Percentiles rank a stretch among this genome's conserved stretches.
phyloP scores from a whole-genome alignment of 2,888 invertebrate species.

The Petrolisthes cinctipes region DNA sequence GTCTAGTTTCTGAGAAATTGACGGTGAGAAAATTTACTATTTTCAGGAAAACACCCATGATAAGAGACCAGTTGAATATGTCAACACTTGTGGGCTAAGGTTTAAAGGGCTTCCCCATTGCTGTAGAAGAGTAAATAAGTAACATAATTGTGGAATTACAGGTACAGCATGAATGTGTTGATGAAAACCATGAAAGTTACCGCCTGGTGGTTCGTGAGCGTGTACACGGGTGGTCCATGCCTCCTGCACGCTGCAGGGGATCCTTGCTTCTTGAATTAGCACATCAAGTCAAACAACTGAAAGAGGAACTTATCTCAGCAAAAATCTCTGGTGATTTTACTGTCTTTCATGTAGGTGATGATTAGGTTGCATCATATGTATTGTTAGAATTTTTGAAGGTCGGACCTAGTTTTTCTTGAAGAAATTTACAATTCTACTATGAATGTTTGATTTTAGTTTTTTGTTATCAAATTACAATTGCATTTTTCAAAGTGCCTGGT shows the following conservation, averaged over 20 bases:
- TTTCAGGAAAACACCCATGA: too few species aligned
- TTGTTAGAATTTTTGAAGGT: too few species aligned
- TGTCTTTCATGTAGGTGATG: neutral
- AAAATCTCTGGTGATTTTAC: constrained; percentile 53
- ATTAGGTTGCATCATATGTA: too few species aligned
- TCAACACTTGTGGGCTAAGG: too few species aligned
- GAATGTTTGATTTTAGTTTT: too few species aligned
- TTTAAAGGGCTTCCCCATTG: neutral
- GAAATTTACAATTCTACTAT: too few species aligned
- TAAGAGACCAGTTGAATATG: too few species aligned
- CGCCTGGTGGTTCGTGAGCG: constrained; percentile 82
- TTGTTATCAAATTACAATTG: too few species aligned
- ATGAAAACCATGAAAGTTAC: constrained; percentile 66
- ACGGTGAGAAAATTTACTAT: too few species aligned
- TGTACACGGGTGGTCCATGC: constrained; percentile 82
- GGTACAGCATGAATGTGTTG: constrained; percentile 82
- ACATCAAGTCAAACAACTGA: constrained; percentile 85
- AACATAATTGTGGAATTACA: constrained; percentile 68
- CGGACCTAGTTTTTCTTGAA: too few species aligned
- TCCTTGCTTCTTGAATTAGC: constrained; percentile 87
- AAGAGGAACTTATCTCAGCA: constrained; percentile 79
- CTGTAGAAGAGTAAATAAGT: neutral
- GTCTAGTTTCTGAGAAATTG: too few species aligned
- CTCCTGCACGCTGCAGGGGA: constrained; percentile 87
- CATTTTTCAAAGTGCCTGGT: too few species aligned